Evolutionary conservation across 2,888 invertebrate genomes (phyloP).

Genomic region (Chironomus tentans): DNA sequence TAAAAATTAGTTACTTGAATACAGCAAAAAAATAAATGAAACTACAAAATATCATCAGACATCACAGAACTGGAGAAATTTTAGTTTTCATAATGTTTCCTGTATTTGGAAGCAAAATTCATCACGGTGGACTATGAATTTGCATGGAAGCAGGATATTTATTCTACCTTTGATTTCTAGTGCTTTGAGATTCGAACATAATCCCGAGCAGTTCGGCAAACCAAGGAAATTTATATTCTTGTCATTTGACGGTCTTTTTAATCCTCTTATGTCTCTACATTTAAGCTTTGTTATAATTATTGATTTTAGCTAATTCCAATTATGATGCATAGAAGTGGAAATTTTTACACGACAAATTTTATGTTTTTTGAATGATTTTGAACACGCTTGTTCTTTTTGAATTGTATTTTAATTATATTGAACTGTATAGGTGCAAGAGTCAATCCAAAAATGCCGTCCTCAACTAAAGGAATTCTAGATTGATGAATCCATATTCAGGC

Average conservation of each 20-base stretch:
- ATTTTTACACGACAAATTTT: too few species aligned
- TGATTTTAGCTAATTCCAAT: too few species aligned
- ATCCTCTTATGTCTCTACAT: neutral
- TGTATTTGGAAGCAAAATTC: conserved; percentile 14
- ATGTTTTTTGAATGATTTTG: too few species aligned
- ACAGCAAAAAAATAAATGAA: neutral
- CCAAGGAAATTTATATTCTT: neutral
- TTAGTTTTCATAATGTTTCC: neutral
- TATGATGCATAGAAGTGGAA: too few species aligned
- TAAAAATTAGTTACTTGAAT: neutral
- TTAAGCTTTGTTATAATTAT: too few species aligned
- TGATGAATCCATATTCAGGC: too few species aligned
- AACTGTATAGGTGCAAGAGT: too few species aligned
- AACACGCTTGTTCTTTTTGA: too few species aligned
- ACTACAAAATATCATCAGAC: neutral
- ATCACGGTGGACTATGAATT: neutral
- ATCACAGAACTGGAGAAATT: neutral
- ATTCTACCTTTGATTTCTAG: conserved; percentile 17
- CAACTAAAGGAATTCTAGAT: too few species aligned
- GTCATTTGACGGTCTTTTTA: neutral
- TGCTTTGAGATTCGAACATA: neutral
- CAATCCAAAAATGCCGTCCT: too few species aligned
- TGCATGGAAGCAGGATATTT: conserved; percentile 16
- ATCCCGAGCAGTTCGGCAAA: conserved; percentile 15
- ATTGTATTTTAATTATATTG: too few species aligned